Evolutionary conservation across 2,113 vertebrate genomes (phyloP).

Genomic region (Phainopepla nitens): DNA sequence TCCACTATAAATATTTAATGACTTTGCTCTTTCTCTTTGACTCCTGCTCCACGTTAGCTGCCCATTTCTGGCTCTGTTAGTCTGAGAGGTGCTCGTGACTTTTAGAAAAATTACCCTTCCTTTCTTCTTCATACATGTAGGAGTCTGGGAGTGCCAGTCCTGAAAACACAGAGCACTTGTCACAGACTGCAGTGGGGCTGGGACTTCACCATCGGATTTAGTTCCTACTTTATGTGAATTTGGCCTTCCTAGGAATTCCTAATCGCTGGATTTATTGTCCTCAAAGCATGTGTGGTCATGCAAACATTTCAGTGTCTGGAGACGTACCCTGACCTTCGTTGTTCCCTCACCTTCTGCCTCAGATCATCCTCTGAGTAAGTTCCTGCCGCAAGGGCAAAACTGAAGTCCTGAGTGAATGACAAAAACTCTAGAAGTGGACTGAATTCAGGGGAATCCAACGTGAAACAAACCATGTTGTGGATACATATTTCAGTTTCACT

Average conservation of each 20-base stretch:
- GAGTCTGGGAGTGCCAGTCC: not conserved
- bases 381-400: not conserved
- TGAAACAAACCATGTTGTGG: not conserved
- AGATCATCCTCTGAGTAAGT: not conserved
- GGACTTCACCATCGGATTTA: not conserved
- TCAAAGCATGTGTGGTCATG: not conserved
- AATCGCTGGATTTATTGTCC: not conserved
- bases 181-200: not conserved
- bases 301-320: not conserved
- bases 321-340: not conserved
- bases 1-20: not conserved
- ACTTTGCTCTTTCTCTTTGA: not conserved
- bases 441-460: not conserved
- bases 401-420: not conserved
- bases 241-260: not conserved
- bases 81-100: not conserved
- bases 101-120: not conserved
- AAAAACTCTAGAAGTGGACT: not conserved
- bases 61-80: not conserved
- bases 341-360: not conserved
- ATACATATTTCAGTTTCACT: not conserved
- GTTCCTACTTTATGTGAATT: not conserved
- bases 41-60: not conserved
- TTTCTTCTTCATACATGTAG: not conserved
- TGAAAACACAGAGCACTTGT: rapidly evolving